Evolutionary conservation across 2,888 invertebrate genomes (phyloP).

Genomic region (Archips xylosteana): DNA sequence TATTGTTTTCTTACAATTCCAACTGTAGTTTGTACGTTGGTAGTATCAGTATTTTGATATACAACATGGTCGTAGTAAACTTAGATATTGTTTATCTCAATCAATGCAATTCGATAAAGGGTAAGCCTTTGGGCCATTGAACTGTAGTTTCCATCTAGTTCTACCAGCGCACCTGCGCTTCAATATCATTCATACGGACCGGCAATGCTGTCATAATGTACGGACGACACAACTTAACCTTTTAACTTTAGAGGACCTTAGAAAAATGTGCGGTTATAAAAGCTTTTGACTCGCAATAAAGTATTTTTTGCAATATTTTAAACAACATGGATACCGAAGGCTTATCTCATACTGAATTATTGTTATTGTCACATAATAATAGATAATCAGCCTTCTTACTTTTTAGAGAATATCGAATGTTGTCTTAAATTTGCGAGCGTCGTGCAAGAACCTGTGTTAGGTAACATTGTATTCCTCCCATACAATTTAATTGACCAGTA

Average conservation of each 20-base stretch:
- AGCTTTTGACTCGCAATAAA: not conserved
- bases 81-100: constrained; percentile 2
- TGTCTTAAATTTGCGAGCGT: not conserved
- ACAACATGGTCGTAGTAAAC: not conserved
- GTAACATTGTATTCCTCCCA: not conserved
- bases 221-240: no score
- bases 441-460: not conserved
- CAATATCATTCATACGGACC: no score
- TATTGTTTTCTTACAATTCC: not conserved
- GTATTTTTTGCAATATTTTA: not conserved
- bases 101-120: constrained; percentile 2
- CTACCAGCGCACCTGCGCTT: not conserved
- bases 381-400: no score
- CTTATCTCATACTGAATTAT: not conserved
- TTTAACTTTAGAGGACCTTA: no score
- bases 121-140: not conserved
- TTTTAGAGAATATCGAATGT: not conserved
- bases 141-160: not conserved
- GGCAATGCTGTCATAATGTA: no score
- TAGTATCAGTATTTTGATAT: not conserved
- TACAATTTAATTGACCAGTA: not conserved
- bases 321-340: no score
- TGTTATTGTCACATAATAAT: not conserved
- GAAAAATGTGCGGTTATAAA: no score
- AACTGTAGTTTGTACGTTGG: not conserved